phyloP scores from a whole-genome alignment of 1,140 invertebrate genomes.

The Holcopasites calliopsidis region DNA sequence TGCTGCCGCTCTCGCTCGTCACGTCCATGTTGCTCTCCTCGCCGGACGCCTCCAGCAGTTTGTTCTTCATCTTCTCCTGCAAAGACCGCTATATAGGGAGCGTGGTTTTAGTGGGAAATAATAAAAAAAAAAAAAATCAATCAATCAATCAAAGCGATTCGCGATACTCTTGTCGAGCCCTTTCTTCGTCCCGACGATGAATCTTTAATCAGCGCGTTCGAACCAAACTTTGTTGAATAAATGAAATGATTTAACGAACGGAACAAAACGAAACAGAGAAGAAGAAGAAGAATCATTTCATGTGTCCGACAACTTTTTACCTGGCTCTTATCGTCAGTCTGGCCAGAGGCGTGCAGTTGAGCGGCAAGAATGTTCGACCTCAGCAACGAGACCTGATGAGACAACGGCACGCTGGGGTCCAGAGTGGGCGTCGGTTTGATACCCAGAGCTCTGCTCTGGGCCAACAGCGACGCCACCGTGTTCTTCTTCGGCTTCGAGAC shows the following conservation, averaged over 20 bases:
- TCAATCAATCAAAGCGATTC: conserved; percentile 44
- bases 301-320: conserved; percentile 53
- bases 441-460: conserved; percentile 89
- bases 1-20: conserved; percentile 78
- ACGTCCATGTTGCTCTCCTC: conserved; percentile 80
- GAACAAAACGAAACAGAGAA: conserved; percentile 10
- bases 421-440: conserved; percentile 82
- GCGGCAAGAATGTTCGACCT: conserved; percentile 82
- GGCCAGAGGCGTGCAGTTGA: conserved; percentile 79
- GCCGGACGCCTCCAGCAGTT: conserved; percentile 81
- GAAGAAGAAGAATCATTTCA: neutral
- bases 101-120: conserved; percentile 67
- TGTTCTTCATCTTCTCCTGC: conserved; percentile 83
- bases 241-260: conserved; percentile 23
- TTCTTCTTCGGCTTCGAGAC: conserved; percentile 95
- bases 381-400: conserved; percentile 82
- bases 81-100: conserved; percentile 75
- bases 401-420: conserved; percentile 81
- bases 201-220: no score
- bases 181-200: neutral
- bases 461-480: conserved; percentile 91
- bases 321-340: conserved; percentile 79
- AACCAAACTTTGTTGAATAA: neutral
- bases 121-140: conserved; percentile 66
- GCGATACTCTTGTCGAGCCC: neutral